phyloP scores from a whole-genome alignment of 2,113 vertebrate species.

The Proteles cristata region DNA sequence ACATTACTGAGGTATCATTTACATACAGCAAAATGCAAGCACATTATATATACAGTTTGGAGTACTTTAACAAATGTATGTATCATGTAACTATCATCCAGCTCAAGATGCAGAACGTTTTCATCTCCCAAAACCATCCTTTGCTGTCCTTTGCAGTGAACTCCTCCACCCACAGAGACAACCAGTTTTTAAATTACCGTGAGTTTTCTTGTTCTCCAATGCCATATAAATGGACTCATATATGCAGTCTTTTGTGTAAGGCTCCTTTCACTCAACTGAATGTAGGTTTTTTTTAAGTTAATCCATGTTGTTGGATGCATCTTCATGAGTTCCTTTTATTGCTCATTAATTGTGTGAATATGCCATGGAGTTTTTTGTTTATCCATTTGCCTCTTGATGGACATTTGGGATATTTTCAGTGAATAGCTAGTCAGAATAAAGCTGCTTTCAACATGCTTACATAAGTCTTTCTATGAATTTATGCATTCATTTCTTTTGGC shows the following conservation, averaged over 20 bases:
- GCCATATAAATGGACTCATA: not conserved
- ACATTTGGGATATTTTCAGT: constrained; percentile 36
- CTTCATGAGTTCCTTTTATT: constrained; percentile 34
- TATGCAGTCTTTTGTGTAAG: not conserved
- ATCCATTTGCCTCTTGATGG: constrained; percentile 4
- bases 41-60: not conserved
- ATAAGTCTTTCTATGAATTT: constrained; percentile 8
- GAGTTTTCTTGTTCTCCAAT: not conserved
- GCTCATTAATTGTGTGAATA: not conserved
- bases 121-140: not conserved
- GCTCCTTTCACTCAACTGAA: constrained; percentile 6
- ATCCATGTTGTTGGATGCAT: not conserved
- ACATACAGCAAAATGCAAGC: not conserved
- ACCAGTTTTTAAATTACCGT: not conserved
- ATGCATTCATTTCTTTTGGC: not conserved
- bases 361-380: not conserved
- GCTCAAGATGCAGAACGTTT: constrained; percentile 9
- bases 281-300: not conserved
- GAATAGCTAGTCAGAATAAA: constrained; percentile 29
- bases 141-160: not conserved
- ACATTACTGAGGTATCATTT: not conserved
- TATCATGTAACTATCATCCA: not conserved
- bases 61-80: not conserved
- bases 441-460: not conserved
- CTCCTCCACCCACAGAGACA: not conserved